Percentiles rank a stretch among this genome's conserved stretches.
phyloP scores from a whole-genome alignment of 2,113 vertebrate genomes.

The Pantherophis guttatus region DNA sequence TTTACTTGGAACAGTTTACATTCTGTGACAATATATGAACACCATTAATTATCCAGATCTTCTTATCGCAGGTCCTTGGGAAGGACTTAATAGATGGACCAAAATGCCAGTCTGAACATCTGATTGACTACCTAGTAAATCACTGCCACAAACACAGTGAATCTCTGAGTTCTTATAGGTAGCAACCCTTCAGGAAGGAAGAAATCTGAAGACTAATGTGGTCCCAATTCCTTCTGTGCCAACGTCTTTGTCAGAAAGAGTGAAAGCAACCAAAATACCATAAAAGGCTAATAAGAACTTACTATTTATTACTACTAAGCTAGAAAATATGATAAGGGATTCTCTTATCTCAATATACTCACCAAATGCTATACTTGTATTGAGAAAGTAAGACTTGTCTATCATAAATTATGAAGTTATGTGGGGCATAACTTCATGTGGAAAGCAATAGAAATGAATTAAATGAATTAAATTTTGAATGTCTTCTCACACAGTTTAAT shows the following conservation, averaged over 20 bases:
- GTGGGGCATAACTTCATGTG: accelerated
- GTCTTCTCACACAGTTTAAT: neutral
- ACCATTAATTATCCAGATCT: neutral
- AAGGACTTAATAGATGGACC: neutral
- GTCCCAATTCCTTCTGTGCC: neutral
- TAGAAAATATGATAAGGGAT: neutral
- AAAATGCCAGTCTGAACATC: neutral
- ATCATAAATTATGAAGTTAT: neutral
- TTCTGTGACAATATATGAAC: neutral
- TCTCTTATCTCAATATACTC: neutral
- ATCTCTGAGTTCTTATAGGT: neutral
- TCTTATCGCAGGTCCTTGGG: neutral
- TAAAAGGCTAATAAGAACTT: neutral
- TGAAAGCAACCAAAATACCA: neutral
- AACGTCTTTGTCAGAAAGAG: neutral
- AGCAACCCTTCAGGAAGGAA: neutral
- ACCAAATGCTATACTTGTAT: neutral
- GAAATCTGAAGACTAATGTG: neutral
- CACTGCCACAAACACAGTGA: neutral
- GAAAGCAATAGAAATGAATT: neutral
- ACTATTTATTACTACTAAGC: neutral
- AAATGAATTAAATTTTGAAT: neutral
- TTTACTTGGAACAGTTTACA: neutral
- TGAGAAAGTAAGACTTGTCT: neutral
- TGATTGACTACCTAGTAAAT: neutral